Evolutionary conservation across 2,888 invertebrate species (phyloP).

Genomic region (Athrips mouffetella): DNA sequence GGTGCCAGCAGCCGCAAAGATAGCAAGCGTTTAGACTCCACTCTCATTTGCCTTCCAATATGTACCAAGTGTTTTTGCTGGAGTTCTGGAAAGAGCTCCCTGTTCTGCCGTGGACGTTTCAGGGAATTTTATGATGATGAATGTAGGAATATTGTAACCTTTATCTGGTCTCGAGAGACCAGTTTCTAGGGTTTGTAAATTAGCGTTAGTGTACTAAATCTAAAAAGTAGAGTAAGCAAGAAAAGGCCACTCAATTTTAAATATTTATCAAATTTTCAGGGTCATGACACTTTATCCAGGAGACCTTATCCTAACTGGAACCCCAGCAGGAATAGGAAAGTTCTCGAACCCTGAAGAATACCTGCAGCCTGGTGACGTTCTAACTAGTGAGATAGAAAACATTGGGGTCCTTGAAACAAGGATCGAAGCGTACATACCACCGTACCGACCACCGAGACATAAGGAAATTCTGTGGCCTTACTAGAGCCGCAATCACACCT

Average conservation of each 20-base stretch:
- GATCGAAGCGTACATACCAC: slow-evolving; percentile 29
- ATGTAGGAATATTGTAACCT: too few species aligned
- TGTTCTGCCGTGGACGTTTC: too few species aligned
- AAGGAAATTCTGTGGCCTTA: background rate
- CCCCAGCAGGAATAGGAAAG: slow-evolving; percentile 84
- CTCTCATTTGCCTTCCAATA: background rate
- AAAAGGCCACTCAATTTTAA: background rate
- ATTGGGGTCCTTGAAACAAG: slow-evolving; percentile 43
- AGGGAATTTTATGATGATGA: too few species aligned
- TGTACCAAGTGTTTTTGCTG: background rate
- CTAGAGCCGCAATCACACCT: too few species aligned
- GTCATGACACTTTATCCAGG: slow-evolving; percentile 87
- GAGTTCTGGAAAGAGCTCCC: too few species aligned
- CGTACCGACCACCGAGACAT: background rate
- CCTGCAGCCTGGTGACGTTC: slow-evolving; percentile 84
- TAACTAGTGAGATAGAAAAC: slow-evolving; percentile 78
- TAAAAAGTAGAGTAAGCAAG: background rate
- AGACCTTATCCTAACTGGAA: slow-evolving; percentile 90
- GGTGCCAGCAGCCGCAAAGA: too few species aligned
- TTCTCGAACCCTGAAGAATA: slow-evolving; percentile 86
- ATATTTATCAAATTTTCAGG: slow-evolving; percentile 54
- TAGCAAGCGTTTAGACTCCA: too few species aligned
- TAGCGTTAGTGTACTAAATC: background rate
- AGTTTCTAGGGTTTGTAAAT: background rate
- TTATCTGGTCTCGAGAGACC: background rate